A percentile compares a stretch with the other conserved stretches of the same genome.
These are phyloP conservation scores for Microplitis manilae DNA, from an alignment of 2,888 invertebrate genomes.

Conservation along the genomic window DNA sequence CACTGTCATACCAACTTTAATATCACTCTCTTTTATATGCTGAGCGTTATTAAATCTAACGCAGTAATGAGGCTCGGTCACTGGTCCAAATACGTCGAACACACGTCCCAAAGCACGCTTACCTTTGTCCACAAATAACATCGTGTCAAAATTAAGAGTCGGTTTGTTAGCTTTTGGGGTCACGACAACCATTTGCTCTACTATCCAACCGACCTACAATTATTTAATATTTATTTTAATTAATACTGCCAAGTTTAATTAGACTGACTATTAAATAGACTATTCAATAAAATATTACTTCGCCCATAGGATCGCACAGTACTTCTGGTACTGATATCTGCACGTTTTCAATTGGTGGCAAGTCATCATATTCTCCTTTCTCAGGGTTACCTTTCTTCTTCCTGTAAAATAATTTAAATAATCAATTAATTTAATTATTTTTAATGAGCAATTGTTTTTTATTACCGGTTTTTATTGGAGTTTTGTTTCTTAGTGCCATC, in stretches of 20 bases:
- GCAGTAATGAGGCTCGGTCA: constrained; percentile 88
- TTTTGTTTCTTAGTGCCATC: constrained; percentile 4
- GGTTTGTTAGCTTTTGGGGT: constrained; percentile 81
- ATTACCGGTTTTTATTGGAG: constrained; percentile 15
- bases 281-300: constrained; percentile 68
- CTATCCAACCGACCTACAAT: constrained; percentile 70
- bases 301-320: constrained; percentile 83
- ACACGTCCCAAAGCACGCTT: constrained; percentile 84
- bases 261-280: constrained; percentile 1
- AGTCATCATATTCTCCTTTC: constrained; percentile 79
- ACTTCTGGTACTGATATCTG: constrained; percentile 84
- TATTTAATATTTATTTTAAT: constrained; percentile 15
- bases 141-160: constrained; percentile 88
- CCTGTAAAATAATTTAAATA: constrained; percentile 2
- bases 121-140: constrained; percentile 88
- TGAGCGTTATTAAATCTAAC: constrained; percentile 89
- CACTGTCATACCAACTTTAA: constrained; percentile 81
- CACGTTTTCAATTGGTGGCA: constrained; percentile 87
- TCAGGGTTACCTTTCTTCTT: constrained; percentile 29
- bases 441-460: constrained; percentile 17
- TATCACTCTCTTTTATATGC: constrained; percentile 81
- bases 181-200: constrained; percentile 78
- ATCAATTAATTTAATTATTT: neutral
- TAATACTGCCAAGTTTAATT: constrained; percentile 25
- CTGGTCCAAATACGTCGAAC: constrained; percentile 93